Conservation (phyloP, 2,888 invertebrate species). For the Thecocarcelia acutangulata region DNA sequence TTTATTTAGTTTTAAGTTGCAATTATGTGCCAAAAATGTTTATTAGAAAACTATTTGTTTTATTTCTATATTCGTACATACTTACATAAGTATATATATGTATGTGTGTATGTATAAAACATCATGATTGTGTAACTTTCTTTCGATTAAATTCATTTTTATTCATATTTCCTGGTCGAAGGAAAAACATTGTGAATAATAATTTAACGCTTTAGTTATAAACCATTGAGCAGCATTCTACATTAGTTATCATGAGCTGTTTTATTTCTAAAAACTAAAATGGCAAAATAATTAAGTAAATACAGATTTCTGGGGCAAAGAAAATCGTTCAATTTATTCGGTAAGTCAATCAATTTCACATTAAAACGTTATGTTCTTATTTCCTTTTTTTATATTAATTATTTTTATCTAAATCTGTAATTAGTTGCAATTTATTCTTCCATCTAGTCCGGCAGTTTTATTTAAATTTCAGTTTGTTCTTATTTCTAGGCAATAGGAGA, state of each 20-base stretch:
- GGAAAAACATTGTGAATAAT: not conserved
- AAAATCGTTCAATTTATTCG: constrained; percentile 26
- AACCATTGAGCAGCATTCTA: constrained; percentile 58
- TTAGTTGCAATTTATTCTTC: constrained; percentile 27
- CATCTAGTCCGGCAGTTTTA: not conserved
- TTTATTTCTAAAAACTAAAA: constrained; percentile 10
- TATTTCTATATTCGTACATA: constrained; percentile 15
- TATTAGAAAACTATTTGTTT: constrained; percentile 47
- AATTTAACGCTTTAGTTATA: constrained; percentile 57
- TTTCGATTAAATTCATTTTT: not conserved
- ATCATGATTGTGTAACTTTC: not conserved
- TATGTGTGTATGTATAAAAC: too few species aligned
- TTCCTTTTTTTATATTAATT: not conserved
- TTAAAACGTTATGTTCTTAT: constrained; percentile 3
- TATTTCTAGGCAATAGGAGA: not conserved
- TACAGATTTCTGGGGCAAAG: too few species aligned
- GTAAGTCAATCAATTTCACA: constrained; percentile 40
- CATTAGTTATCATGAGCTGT: constrained; percentile 37
- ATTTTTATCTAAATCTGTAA: constrained; percentile 25
- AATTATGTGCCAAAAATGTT: constrained; percentile 53
- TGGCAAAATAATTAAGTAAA: not conserved
- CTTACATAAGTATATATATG: too few species aligned
- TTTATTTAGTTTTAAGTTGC: constrained; percentile 33
- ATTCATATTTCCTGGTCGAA: not conserved
- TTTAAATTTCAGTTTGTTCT: not conserved